Percentiles rank a stretch among this genome's conserved stretches.
Conservation (phyloP, 2,888 invertebrate species). For the Polyommatus iphigenia region DNA sequence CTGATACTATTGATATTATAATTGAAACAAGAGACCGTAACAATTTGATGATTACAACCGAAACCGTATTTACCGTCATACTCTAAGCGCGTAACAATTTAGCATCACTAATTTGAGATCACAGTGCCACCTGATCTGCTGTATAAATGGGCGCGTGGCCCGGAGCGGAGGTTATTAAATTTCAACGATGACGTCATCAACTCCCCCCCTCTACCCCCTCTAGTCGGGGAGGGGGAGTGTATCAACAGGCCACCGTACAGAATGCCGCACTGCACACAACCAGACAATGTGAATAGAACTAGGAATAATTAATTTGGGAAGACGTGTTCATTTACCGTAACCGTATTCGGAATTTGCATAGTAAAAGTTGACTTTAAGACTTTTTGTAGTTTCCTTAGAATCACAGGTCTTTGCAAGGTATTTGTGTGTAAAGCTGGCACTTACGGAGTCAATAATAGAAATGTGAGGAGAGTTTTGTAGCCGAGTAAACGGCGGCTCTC, state of each 20-base stretch:
- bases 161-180: constrained; percentile 23
- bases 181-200: constrained; percentile 29
- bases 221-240: background rate
- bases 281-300: constrained; percentile 15
- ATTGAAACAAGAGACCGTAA: background rate
- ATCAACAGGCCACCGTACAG: constrained; percentile 23
- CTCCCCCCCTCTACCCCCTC: background rate
- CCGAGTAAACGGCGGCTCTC: background rate
- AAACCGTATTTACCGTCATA: background rate
- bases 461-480: background rate
- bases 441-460: background rate
- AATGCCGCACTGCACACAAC: constrained; percentile 15
- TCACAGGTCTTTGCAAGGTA: background rate
- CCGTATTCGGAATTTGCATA: constrained; percentile 10
- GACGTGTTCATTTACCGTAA: constrained; percentile 12
- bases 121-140: constrained; percentile 18
- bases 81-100: constrained; percentile 19
- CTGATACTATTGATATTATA: no score
- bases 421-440: no score
- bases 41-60: background rate
- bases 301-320: constrained; percentile 22
- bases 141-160: constrained; percentile 6
- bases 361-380: background rate
- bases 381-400: background rate
- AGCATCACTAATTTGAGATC: constrained; percentile 23